Conservation (phyloP, 2,113 vertebrate species). For the Zeus faber region DNA sequence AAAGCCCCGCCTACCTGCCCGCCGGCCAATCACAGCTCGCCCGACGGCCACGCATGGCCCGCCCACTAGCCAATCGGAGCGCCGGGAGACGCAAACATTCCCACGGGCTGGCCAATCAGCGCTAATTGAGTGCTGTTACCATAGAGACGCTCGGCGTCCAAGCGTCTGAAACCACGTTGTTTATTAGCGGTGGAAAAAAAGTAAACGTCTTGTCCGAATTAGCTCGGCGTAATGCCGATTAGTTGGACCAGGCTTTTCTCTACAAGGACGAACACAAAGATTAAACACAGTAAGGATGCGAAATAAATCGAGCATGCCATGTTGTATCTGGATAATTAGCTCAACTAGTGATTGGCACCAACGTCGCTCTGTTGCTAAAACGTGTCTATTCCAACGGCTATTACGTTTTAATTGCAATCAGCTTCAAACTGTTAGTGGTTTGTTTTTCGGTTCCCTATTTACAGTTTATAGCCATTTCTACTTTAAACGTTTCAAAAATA, state of each 20-base stretch:
- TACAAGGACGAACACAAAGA: too few species aligned
- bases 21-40: conserved; percentile 78
- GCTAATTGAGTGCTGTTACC: conserved; percentile 75
- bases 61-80: conserved; percentile 77
- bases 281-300: not conserved
- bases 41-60: conserved; percentile 73
- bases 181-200: conserved; percentile 61
- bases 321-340: too few species aligned
- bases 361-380: too few species aligned
- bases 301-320: too few species aligned
- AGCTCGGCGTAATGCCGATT: conserved; percentile 37
- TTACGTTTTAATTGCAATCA: too few species aligned
- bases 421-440: too few species aligned
- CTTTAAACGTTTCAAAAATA: too few species aligned
- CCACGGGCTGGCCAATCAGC: conserved; percentile 77
- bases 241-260: too few species aligned
- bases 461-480: too few species aligned
- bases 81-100: conserved; percentile 70
- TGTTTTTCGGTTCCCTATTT: too few species aligned
- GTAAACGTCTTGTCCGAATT: conserved; percentile 31
- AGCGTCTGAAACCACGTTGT: conserved; percentile 71
- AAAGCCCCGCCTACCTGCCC: conserved; percentile 77
- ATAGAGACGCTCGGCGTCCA: conserved; percentile 79
- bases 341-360: too few species aligned
- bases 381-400: too few species aligned